Evolutionary conservation across 2,888 invertebrate species (phyloP).

Genomic region (Spatulosminthurus flaviceps): DNA sequence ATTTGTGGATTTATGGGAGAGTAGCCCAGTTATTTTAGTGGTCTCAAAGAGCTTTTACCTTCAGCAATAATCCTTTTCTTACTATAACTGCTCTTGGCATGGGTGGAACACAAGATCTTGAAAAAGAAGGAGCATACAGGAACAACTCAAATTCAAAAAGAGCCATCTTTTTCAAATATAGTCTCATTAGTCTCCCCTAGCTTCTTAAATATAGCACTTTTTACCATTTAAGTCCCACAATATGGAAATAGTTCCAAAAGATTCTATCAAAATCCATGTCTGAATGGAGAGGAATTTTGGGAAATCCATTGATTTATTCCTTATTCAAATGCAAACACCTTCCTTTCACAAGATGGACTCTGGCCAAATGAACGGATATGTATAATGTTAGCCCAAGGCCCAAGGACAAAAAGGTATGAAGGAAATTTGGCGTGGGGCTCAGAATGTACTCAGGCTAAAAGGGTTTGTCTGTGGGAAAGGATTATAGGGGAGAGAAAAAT

Average conservation of each 20-base stretch:
- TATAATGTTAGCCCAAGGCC: neutral
- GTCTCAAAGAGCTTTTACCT: neutral
- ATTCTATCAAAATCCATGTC: no score
- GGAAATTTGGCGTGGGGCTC: neutral
- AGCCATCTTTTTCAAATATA: no score
- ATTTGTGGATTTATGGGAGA: neutral
- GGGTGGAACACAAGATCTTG: no score
- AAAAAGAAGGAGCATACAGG: no score
- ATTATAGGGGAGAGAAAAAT: constrained; percentile 2
- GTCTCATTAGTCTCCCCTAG: no score
- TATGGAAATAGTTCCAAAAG: no score
- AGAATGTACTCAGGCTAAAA: constrained; percentile 8
- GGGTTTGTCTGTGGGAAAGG: neutral
- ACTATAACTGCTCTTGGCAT: no score
- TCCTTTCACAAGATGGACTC: neutral
- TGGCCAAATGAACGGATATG: neutral
- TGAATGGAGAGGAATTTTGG: neutral
- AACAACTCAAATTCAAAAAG: no score
- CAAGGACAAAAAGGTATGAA: neutral
- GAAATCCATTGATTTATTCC: neutral
- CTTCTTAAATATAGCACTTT: no score
- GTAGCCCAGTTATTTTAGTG: no score
- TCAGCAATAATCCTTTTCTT: neutral
- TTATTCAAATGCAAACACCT: constrained; percentile 4
- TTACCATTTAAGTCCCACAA: no score